Base-by-base conservation (phyloP, 2,113 vertebrate species). In the Tiliqua scincoides region DNA sequence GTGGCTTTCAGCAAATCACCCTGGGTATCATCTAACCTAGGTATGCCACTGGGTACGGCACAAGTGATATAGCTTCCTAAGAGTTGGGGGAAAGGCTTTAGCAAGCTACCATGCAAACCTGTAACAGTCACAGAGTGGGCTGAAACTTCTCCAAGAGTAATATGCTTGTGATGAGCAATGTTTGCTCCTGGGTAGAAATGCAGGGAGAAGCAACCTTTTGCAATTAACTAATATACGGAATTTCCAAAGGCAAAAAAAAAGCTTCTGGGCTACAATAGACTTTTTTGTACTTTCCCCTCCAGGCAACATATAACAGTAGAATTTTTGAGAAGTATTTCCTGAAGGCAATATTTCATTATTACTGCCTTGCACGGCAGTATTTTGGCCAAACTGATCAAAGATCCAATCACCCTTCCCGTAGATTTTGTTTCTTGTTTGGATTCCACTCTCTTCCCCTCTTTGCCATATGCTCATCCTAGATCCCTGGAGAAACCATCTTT, bases 261-360 rank as follows among this genome's bases (percentile, higher is more conserved):
- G 8, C 30, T 9, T 92, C 88, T 89, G 6, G 21, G 25, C 85
- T 88, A 82, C 91, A 88, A 62, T 8, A 88, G 62, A 68, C n/a
- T 67, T 9, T 17, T 78, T 67, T 73, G 27, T 62, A 48, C 81
- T 87, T 83, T 86, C 35, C 76, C 76, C 43, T 67, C 83, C 68
- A 82, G 35, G 5, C 54, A 81, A 84, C 68, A 3, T 15, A 1
- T 20, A 88, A 23, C 23, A 87, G 18, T 52, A 84, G 15, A 12
- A 54, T 86, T 40, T 71, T 77, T 71, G 68, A 32, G 4, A 85
- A 89, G 57, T 0, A 77, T 81, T 91, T 79, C 32, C 3, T 61
- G 65, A 10, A 85, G 87, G 43, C 1, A 82, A 23, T 67, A 3
- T 62, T 88, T 89, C 84, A 68, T 12, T 73, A 9, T 3, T 70